These are phyloP conservation scores for Trichomycterus rosablanca DNA, from an alignment of 2,113 vertebrate species.

Conservation along the genomic window DNA sequence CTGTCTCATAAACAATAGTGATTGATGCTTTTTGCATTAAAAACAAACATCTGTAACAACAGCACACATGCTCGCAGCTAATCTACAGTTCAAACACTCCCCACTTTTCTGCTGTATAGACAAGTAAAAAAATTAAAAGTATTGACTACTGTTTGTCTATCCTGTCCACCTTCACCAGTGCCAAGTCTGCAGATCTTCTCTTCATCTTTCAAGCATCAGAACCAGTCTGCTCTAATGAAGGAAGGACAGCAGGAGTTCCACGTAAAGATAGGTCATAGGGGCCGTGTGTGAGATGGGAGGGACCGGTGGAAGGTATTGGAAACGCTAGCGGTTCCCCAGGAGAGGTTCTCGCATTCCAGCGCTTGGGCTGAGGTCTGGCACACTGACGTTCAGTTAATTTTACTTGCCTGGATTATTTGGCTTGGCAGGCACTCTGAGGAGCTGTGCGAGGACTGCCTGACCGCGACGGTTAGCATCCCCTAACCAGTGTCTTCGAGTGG, in stretches of 20 bases:
- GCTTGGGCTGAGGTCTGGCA: conserved; percentile 79
- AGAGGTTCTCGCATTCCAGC: conserved; percentile 56
- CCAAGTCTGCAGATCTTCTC: no score
- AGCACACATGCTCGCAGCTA: no score
- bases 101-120: conserved; percentile 35
- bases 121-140: conserved; percentile 34
- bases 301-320: conserved; percentile 38
- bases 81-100: no score
- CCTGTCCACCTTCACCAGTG: no score
- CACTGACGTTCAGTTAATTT: conserved; percentile 73
- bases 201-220: conserved; percentile 15
- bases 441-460: conserved; percentile 36
- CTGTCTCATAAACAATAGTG: no score
- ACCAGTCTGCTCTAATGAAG: conserved; percentile 20
- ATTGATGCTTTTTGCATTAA: no score
- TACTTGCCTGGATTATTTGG: conserved; percentile 70
- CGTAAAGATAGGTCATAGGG: conserved; percentile 12
- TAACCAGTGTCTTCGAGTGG: conserved; percentile 33
- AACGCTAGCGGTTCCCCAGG: conserved; percentile 25
- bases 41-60: no score
- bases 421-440: conserved; percentile 77
- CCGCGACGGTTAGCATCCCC: conserved; percentile 34
- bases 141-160: conserved; percentile 35
- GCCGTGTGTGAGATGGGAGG: conserved; percentile 35
- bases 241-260: conserved; percentile 12